Evolutionary conservation across 1,140 invertebrate genomes (phyloP).

Genomic region (Colletes gigas): DNA sequence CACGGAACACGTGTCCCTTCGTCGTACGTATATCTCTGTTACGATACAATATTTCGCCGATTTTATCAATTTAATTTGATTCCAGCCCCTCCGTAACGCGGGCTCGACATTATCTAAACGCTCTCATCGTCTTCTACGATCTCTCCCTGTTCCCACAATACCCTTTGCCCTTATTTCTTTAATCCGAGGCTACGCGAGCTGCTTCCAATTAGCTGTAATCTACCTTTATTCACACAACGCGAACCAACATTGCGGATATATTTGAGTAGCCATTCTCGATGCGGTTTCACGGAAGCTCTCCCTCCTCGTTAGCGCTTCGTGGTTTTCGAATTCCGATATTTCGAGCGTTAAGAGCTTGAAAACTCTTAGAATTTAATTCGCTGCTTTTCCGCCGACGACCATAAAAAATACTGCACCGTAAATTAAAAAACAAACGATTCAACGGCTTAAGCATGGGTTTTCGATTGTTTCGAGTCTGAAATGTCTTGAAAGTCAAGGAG

Average conservation of each 20-base stretch:
- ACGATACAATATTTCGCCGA: background rate
- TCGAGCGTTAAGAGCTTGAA: background rate
- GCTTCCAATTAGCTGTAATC: conserved; percentile 17
- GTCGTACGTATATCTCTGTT: background rate
- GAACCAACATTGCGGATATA: background rate
- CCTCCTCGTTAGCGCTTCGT: background rate
- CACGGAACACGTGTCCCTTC: conserved; percentile 22
- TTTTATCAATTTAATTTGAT: conserved; percentile 8
- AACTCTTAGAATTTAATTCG: background rate
- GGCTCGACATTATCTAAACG: background rate
- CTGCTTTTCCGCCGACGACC: too few species aligned
- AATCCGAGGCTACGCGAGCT: background rate
- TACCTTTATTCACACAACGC: conserved; percentile 7
- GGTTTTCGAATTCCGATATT: background rate
- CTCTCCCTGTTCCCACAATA: background rate
- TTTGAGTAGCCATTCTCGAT: background rate
- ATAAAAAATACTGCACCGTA: too few species aligned
- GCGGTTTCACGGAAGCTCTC: background rate
- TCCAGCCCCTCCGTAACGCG: background rate
- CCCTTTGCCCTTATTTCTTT: background rate
- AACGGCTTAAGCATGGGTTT: too few species aligned
- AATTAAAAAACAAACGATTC: too few species aligned
- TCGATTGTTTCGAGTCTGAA: too few species aligned
- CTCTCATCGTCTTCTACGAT: background rate
- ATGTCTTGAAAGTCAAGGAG: too few species aligned